These are phyloP conservation scores for Catocala sponsa DNA, from an alignment of 2,888 invertebrate species.

Conservation along the genomic window DNA sequence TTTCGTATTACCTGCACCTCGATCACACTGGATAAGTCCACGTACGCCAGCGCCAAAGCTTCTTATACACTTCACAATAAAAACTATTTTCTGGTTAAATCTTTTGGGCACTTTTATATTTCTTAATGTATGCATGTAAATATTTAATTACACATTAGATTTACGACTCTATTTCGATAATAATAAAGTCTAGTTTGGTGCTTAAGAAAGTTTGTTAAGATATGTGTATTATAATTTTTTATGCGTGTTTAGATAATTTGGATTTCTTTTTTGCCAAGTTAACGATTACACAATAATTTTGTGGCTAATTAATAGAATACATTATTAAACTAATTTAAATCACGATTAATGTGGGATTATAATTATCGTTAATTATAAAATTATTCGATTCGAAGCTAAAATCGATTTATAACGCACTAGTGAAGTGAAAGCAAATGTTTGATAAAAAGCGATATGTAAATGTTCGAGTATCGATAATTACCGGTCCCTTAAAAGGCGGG, in stretches of 20 bases:
- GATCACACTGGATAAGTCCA: conserved; percentile 92
- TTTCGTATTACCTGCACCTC: conserved; percentile 90
- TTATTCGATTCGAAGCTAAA: conserved; percentile 34
- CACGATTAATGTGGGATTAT: conserved; percentile 29
- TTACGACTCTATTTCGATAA: neutral
- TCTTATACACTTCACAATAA: conserved; percentile 68
- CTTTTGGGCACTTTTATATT: conserved; percentile 25
- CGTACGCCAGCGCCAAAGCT: conserved; percentile 91
- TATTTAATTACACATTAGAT: conserved; percentile 10
- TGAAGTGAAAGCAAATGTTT: conserved; percentile 70
- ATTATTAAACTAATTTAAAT: conserved; percentile 28
- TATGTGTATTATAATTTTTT: too few relatives aligned
- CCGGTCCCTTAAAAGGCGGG: conserved; percentile 79
- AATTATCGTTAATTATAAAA: conserved; percentile 29
- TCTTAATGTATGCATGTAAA: conserved; percentile 13
- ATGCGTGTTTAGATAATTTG: too few relatives aligned
- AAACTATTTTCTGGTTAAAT: conserved; percentile 22
- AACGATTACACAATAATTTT: neutral
- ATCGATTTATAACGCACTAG: conserved; percentile 50
- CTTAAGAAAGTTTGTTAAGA: neutral
- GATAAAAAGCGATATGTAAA: conserved; percentile 74
- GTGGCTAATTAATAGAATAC: conserved; percentile 16
- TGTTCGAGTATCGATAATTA: conserved; percentile 76
- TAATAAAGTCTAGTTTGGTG: neutral
- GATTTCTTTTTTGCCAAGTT: too few relatives aligned